These are phyloP conservation scores for Wiebesia pumilae DNA, from an alignment of 1,140 invertebrate species.

Conservation along the genomic window DNA sequence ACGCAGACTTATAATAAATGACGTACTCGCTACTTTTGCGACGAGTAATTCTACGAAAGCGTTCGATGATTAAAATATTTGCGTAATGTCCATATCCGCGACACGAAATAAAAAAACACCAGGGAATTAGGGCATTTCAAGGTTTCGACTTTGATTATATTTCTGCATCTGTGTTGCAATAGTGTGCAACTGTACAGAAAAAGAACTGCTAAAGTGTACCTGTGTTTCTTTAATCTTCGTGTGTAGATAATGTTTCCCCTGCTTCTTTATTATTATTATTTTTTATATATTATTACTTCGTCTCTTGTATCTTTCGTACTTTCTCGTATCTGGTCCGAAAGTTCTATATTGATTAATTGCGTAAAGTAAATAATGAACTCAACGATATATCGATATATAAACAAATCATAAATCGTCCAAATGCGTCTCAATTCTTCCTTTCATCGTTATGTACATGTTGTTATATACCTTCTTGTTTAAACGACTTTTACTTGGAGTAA, in stretches of 20 bases:
- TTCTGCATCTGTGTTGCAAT: constrained; percentile 26
- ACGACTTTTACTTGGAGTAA: constrained; percentile 23
- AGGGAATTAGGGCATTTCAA: constrained; percentile 24
- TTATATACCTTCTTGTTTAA: constrained; percentile 35
- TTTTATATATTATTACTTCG: constrained; percentile 38
- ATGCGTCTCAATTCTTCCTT: constrained; percentile 43
- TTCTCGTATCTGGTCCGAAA: constrained; percentile 35
- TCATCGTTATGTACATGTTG: constrained; percentile 26
- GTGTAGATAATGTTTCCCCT: constrained; percentile 35
- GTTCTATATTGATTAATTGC: constrained; percentile 37
- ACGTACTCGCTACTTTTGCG: constrained; percentile 49
- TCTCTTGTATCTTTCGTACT: constrained; percentile 26
- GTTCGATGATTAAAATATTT: constrained; percentile 33
- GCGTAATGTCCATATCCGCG: constrained; percentile 36
- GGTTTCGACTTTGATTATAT: constrained; percentile 25
- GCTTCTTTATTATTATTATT: constrained; percentile 28
- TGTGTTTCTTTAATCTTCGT: constrained; percentile 39
- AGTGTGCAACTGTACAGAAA: not conserved
- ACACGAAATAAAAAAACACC: constrained; percentile 32
- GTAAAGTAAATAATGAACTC: constrained; percentile 45
- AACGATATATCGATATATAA: constrained; percentile 32
- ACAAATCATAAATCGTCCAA: constrained; percentile 38
- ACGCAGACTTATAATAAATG: not conserved
- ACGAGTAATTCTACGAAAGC: constrained; percentile 32
- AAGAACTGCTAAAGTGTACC: constrained; percentile 37